These are phyloP conservation scores for Heteromyza rotundicornis DNA, from an alignment of 2,888 invertebrate genomes.

Conservation along the genomic window DNA sequence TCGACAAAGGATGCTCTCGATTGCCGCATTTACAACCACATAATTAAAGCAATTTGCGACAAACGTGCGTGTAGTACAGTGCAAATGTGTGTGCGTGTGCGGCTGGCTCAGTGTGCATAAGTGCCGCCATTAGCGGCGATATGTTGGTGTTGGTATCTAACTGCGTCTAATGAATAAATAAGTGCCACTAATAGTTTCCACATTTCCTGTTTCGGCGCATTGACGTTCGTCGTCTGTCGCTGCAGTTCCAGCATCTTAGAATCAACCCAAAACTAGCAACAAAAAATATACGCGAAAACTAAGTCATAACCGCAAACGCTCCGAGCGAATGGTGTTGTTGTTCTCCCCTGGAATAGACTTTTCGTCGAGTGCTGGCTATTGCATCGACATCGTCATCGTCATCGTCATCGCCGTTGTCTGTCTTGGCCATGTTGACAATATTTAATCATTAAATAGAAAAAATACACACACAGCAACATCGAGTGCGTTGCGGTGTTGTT, in stretches of 20 bases:
- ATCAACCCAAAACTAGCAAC: background rate
- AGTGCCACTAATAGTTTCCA: slow-evolving; percentile 59
- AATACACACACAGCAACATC: background rate
- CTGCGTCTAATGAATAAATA: slow-evolving; percentile 58
- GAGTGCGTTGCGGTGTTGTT: background rate
- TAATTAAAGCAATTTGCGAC: background rate
- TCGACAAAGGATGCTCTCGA: background rate
- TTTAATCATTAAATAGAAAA: slow-evolving; percentile 1
- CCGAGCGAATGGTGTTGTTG: background rate
- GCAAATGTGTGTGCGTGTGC: background rate
- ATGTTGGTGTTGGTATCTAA: slow-evolving; percentile 28
- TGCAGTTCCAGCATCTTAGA: background rate
- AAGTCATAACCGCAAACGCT: no score
- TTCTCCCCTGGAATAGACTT: background rate
- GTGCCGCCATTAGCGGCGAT: background rate
- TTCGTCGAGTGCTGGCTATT: no score
- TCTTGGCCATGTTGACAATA: background rate
- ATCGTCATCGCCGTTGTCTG: background rate
- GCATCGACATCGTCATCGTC: no score
- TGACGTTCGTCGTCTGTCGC: background rate
- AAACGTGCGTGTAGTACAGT: no score
- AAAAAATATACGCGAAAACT: background rate
- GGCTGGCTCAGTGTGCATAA: background rate
- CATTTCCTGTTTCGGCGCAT: slow-evolving; percentile 48
- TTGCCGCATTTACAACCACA: background rate